Conservation (phyloP, 2,113 vertebrate genomes). For the Poicephalus meyeri region DNA sequence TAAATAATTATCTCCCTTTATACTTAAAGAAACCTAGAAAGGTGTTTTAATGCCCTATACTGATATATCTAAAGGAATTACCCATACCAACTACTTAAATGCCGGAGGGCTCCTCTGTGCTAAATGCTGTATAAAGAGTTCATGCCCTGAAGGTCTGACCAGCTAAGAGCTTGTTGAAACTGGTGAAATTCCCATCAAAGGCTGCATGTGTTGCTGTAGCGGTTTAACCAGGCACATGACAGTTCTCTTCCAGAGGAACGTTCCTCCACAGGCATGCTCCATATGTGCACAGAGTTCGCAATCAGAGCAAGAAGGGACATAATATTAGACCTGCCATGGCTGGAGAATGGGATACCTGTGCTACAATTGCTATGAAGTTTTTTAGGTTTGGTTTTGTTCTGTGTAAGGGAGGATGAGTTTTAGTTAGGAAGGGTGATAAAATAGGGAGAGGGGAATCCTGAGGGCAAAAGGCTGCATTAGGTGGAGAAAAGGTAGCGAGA, state of each 20-base stretch:
- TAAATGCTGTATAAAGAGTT: neutral
- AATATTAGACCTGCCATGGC: neutral
- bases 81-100: neutral
- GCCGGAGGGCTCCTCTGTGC: neutral
- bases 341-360: neutral
- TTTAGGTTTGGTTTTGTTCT: neutral
- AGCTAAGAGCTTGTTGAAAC: neutral
- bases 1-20: neutral
- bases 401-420: neutral
- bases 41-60: neutral
- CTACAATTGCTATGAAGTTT: neutral
- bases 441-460: neutral
- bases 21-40: neutral
- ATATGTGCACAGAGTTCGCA: accelerated
- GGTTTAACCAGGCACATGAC: neutral
- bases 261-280: neutral
- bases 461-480: accelerated
- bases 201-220: neutral
- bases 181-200: neutral
- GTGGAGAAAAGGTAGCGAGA: neutral
- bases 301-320: neutral
- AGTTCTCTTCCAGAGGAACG: neutral
- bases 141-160: neutral
- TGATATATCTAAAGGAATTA: neutral
- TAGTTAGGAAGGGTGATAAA: neutral